phyloP scores from a whole-genome alignment of 2,888 invertebrate species.

The Arge pagana region DNA sequence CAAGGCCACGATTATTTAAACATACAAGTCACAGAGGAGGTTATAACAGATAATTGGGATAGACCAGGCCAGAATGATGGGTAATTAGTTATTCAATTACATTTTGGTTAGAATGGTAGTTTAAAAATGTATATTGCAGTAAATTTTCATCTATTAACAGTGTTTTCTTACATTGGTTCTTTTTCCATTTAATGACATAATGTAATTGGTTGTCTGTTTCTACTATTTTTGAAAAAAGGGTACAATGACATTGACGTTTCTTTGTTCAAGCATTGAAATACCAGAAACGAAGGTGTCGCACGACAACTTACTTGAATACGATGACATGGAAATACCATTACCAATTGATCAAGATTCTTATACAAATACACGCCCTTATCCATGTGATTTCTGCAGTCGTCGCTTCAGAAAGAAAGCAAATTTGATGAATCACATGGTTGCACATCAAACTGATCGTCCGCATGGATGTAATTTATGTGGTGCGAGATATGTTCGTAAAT shows the following conservation, averaged over 20 bases:
- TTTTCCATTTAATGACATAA: not conserved
- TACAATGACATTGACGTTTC: conserved; percentile 22
- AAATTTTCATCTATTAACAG: not conserved
- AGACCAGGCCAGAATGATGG: conserved; percentile 73
- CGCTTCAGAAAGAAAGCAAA: conserved; percentile 83
- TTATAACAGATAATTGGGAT: conserved; percentile 82
- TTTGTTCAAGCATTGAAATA: conserved; percentile 67
- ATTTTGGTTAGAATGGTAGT: too few relatives aligned
- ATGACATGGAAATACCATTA: conserved; percentile 75
- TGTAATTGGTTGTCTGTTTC: not conserved
- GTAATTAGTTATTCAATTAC: too few relatives aligned
- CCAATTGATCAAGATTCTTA: conserved; percentile 83
- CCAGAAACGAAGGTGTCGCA: conserved; percentile 59
- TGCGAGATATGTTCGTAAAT: conserved; percentile 77
- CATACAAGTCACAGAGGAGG: conserved; percentile 75
- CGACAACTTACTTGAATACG: conserved; percentile 62
- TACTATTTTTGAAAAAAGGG: too few relatives aligned
- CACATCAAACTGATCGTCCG: conserved; percentile 82
- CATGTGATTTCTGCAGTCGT: conserved; percentile 84
- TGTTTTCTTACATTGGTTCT: not conserved
- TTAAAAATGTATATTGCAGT: too few relatives aligned
- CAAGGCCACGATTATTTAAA: conserved; percentile 58
- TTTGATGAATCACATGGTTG: conserved; percentile 85
- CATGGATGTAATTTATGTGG: conserved; percentile 84
- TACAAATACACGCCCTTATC: conserved; percentile 77